Base-by-base conservation (phyloP, 2,113 vertebrate species). In the Antennarius striatus region DNA sequence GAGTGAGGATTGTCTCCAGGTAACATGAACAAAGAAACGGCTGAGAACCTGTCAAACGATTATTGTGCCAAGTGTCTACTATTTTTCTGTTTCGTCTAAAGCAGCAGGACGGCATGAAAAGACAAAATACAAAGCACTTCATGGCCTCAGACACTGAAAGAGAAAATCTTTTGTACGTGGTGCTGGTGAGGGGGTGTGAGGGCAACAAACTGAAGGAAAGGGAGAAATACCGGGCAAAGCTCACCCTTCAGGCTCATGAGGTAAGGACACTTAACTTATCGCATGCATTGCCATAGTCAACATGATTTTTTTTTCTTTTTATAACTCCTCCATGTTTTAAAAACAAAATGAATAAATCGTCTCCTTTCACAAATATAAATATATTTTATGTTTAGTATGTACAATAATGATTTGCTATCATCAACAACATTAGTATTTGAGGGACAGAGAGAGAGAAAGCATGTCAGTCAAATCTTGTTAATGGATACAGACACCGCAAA, bases 181-280 rank as follows among this genome's bases (percentile, higher is more conserved):
- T 77, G 88, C 84, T 88, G 80, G 88, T 85, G 86, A 79, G 87
- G 79, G 82, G 83, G 81, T 32, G 78, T 80, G 71, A 88, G 77
- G 79, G 85, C 84, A 86, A 88, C 68, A 86, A 81, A 86, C 71
- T 68, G 83, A 71, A 79, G 80, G 69, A 85, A 83, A 84, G 68
- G 84, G 82, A 88, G 72, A 75, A 84, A 72, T 80, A 87, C 86
- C 75, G 83, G 74, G 81, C 76, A 81, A 74, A 89, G 72, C 55
- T 85, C 77, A 63, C 79, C 83, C 78, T 81, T 83, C 65, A 82
- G 89, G 85, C 84, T 86, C 86, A 90, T 85, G 82, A 90, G 87
- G 88, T 92, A 93, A 93, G 92, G 93, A 93, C 92, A 93, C 93
- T 93, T 93, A 91, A 92, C 83, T 91, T 84, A 89, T 92, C 88